Base-by-base conservation (phyloP, 2,113 vertebrate genomes). In the Bucco capensis region DNA sequence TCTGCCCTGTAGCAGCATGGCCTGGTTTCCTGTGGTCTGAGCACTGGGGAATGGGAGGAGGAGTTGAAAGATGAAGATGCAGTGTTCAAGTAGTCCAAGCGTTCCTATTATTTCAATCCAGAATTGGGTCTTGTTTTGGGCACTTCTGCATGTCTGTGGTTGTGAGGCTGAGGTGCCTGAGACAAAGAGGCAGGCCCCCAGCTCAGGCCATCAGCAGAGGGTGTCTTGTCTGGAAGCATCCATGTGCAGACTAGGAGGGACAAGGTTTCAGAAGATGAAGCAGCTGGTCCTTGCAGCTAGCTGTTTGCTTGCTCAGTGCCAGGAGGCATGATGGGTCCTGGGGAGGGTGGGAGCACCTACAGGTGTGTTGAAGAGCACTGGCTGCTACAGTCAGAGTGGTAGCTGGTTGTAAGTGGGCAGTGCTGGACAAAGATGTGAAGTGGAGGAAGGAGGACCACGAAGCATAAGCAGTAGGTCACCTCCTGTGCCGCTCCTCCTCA, bases 351-450 rank as follows among this genome's bases (percentile, higher is more conserved):
- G 15, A 50, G 49, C 18, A 37, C 12, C 13, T 22, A 25, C 21
- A 14, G 35, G 1, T 9, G 21, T 5, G 22, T 30, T 25, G 19
- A 12, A 61, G 64, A 72, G 7, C 46, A 30, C 3, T 8, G 50
- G 30, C 27, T 51, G 46, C 54, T 40, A 2, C 0, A 3, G 30
- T 18, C 12, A 5, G 46, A 67, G 49, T 4, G 2, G 40, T 6
- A 38, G 44, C 22, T 76, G 1, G 0, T 8, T 15, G 12, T 40
- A 5, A 2, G 10, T 5, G 18, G 58, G 17, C 62, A 53, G 33
- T 12, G 57, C 16, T 19, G 66, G 38, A 35, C 31, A 18, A 69
- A 51, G 50, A 5, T 14, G 8, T 5, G 42, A 53, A 64, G 61
- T 37, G 14, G 38, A 62, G 47, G 33, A 58, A 40, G 8, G 46